Base-by-base conservation (phyloP, 2,797 vertebrate genomes). In the Sebastes ruberrimus region DNA sequence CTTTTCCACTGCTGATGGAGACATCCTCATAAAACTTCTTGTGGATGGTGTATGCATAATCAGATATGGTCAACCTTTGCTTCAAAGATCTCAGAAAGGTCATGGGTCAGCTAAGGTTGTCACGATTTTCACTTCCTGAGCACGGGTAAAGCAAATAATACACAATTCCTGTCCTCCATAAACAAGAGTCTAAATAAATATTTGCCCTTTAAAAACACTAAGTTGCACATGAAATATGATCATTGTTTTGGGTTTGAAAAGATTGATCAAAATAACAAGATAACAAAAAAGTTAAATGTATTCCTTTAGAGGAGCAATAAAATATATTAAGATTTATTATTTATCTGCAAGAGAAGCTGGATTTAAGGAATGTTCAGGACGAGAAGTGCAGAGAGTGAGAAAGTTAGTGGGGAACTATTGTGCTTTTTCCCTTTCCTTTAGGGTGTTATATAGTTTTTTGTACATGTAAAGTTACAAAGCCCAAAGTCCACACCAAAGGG, bases 1-100 rank as follows among this genome's bases (percentile, higher is more conserved):
- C 61, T 67, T 49, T 66, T 84, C 81, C 80, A 85, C 77, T 75
- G 84, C 27, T 33, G 23, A 87, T 76, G 63, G 80, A 92, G 85
- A 91, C 69, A 79, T 88, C 87, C 89, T 87, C 71, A 42, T 53
- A 62, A 74, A 87, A 66, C 33, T 20, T 33, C 33, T 74, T 2
- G 2, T 69, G 11, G 7, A 61, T 28, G 16, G 11, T 61, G 66
- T 35, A 10, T 71, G 32, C 10, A 3, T 60, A 69, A 83, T 78
- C 65, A 55, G 46, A 86, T 80, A 66, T 35, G 65, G 68, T 80
- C 56, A 46, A 42, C 70, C 62, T 74, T 67, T 55, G 67, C 33
- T 69, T 30, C 57, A 55, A 68, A 57, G 52, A 52, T 84, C 56
- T 68, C 18, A 62, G 60, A 72, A 63, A 74, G 76, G 82, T 78